Base-by-base conservation (phyloP, 1,140 invertebrate genomes). In the Neodiprion lecontei region DNA sequence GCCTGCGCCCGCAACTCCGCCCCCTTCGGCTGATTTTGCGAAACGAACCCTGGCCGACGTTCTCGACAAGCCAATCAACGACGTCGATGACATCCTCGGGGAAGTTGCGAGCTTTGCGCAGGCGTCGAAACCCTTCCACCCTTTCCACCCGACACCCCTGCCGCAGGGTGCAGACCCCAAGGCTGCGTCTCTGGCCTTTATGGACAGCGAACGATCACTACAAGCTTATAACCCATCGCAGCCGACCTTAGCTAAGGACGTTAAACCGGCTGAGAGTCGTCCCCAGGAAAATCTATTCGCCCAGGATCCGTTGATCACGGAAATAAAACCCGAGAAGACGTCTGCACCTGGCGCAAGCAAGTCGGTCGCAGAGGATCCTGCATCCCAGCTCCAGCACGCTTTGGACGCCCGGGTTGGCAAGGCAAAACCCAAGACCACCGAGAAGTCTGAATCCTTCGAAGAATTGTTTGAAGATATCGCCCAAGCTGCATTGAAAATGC, bases 161-260 rank as follows among this genome's bases (percentile, higher is more conserved):
- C 61, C 61, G 77, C 69, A 78, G 77, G 74, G 76, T 40, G 78
- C 81, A 23, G 86, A 89, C 72, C 76, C 86, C 12, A 88, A 85
- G 70, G 74, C 77, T 48, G 87, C 87, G 48, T 87, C 88, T 23
- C 86, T 90, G 85, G 89, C 85, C 69, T 91, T 91, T 79, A 86
- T 90, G 70, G 89, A 90, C 48, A 86, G 86, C 79, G 84, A 85
- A 69, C 78, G 78, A 9, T 12, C 70, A 11, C 68, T 0, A 17
- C 61, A 17, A 65, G 61, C 12, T 14, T 65, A 65, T 7, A 17
- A 65, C 61, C 12, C 61, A 17, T 7, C 12, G 12, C 61, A 65
- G 17, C 17, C 28, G 28, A 40, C 28, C 28, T 40, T 40, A 40
- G 28, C 61, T 65, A 14, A 17, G 7, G 17, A 65, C 61, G 61